Evolutionary conservation across 2,888 invertebrate genomes (phyloP).

Genomic region (Anorthoa munda): DNA sequence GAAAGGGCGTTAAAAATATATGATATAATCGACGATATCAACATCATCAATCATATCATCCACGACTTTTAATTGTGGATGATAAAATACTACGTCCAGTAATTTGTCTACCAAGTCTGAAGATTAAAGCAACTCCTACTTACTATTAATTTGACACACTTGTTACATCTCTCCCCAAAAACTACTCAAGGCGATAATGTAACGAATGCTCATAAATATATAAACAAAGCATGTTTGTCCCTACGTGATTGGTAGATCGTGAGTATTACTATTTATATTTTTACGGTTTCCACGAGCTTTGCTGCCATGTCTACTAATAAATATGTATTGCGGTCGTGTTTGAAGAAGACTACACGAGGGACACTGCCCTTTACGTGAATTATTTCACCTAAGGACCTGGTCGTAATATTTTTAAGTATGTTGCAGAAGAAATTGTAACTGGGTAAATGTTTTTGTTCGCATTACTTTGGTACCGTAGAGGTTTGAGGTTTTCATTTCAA

Average conservation of each 20-base stretch:
- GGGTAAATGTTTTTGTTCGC: background rate
- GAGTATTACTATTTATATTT: conserved; percentile 51
- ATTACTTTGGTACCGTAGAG: too few species aligned
- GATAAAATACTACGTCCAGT: background rate
- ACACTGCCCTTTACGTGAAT: conserved; percentile 45
- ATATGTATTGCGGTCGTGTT: conserved; percentile 58
- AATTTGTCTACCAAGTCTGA: background rate
- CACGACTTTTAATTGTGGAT: too few species aligned
- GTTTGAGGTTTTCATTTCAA: too few species aligned
- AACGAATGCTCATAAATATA: conserved; percentile 23
- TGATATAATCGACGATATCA: too few species aligned
- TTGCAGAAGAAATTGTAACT: conserved; percentile 12
- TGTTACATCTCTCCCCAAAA: conserved; percentile 1
- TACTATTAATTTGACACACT: background rate
- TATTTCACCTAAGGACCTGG: conserved; percentile 31
- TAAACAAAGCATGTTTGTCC: conserved; percentile 33
- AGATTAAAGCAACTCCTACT: background rate
- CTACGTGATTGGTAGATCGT: conserved; percentile 42
- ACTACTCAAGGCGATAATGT: conserved; percentile 14
- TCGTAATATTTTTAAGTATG: conserved; percentile 27
- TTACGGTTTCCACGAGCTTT: conserved; percentile 39
- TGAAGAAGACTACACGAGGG: conserved; percentile 32
- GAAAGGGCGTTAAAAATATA: too few species aligned
- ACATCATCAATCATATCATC: too few species aligned
- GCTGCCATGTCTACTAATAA: conserved; percentile 45